Conservation (phyloP, 1,140 invertebrate genomes). For the Trigoniulus corallinus region DNA sequence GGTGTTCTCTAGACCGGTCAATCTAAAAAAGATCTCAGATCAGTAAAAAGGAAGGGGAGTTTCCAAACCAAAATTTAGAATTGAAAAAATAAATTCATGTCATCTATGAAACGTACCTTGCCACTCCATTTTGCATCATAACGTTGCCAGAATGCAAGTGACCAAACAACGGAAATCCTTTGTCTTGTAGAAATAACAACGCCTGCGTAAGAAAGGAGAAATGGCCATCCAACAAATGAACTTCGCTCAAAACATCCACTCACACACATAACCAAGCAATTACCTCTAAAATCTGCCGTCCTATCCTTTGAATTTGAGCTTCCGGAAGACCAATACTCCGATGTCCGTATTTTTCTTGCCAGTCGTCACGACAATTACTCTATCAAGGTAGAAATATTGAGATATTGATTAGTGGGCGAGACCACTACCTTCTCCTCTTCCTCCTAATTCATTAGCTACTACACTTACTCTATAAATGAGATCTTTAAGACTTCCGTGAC, state of each 20-base stretch:
- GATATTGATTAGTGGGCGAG: neutral
- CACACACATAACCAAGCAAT: slow-evolving; percentile 18
- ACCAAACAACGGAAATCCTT: slow-evolving; percentile 66
- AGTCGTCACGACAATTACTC: slow-evolving; percentile 49
- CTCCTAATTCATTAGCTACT: too few species aligned
- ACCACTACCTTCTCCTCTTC: neutral
- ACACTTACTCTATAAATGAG: slow-evolving; percentile 59
- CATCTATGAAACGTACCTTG: slow-evolving; percentile 30
- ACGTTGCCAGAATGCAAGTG: slow-evolving; percentile 82
- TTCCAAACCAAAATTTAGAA: neutral
- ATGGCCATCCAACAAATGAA: too few species aligned
- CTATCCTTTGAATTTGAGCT: slow-evolving; percentile 64
- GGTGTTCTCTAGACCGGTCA: slow-evolving; percentile 68
- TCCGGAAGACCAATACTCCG: slow-evolving; percentile 47
- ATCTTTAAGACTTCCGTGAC: slow-evolving; percentile 69
- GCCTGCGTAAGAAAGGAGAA: slow-evolving; percentile 30
- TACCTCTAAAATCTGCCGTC: slow-evolving; percentile 74
- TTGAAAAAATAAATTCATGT: too few species aligned
- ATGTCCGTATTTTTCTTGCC: slow-evolving; percentile 47
- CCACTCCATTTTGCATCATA: slow-evolving; percentile 75
- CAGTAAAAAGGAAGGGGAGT: neutral
- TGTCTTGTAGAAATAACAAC: slow-evolving; percentile 64
- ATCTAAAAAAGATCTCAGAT: slow-evolving; percentile 25
- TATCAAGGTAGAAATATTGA: slow-evolving; percentile 15
- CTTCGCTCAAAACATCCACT: too few species aligned